Evolutionary conservation across 2,797 vertebrate genomes (phyloP).

Genomic region (Antennarius maculatus): DNA sequence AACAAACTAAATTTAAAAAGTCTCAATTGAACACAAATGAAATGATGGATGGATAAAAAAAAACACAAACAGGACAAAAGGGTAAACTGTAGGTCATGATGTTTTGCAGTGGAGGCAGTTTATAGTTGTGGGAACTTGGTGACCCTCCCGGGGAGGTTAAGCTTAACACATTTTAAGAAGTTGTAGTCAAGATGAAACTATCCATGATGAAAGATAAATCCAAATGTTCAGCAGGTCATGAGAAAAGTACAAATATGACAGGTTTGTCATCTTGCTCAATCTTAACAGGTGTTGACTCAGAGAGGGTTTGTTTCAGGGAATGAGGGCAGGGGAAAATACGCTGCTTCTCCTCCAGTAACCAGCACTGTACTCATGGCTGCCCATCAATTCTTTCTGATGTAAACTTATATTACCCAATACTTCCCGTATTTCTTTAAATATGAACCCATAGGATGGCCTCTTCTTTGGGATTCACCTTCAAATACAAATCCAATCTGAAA

Average conservation of each 20-base stretch:
- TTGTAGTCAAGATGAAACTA: slow-evolving; percentile 19
- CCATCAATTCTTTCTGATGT: slow-evolving; percentile 7
- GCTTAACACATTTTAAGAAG: not conserved
- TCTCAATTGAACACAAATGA: not conserved
- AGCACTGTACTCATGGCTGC: slow-evolving; percentile 22
- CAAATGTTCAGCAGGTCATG: slow-evolving; percentile 13
- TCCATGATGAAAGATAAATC: not conserved
- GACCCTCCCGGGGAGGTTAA: slow-evolving; percentile 17
- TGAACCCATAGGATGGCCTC: not conserved
- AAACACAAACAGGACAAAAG: no score
- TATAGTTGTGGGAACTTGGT: not conserved
- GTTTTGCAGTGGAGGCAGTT: slow-evolving; percentile 27
- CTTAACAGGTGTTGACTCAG: slow-evolving; percentile 57
- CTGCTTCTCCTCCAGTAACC: slow-evolving; percentile 51
- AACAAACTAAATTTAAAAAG: not conserved
- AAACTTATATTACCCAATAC: slow-evolving; percentile 5
- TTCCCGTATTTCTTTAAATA: not conserved
- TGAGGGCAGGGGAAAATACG: slow-evolving; percentile 57
- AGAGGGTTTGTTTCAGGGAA: slow-evolving; percentile 59
- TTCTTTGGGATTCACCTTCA: no score
- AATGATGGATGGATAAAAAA: not conserved
- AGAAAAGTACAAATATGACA: slow-evolving; percentile 59
- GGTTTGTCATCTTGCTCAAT: slow-evolving; percentile 43
- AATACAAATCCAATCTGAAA: no score
- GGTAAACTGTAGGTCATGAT: not conserved